Conservation (phyloP, 2,888 invertebrate genomes). For the Crocallis elinguaria region DNA sequence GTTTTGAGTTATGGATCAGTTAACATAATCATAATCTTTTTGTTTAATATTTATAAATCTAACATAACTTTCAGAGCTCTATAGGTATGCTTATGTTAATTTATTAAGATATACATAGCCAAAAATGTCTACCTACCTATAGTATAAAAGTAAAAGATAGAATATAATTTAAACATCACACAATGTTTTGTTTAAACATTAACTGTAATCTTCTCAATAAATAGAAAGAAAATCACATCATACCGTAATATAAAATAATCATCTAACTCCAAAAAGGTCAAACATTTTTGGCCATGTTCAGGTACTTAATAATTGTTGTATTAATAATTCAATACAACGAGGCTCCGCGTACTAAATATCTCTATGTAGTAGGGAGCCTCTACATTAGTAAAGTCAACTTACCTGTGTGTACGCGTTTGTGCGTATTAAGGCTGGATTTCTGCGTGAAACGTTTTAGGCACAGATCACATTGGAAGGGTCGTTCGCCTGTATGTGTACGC, state of each 20-base stretch:
- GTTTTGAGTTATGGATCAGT: not conserved
- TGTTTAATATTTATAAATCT: not conserved
- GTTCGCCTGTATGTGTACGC: constrained; percentile 91
- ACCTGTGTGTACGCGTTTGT: constrained; percentile 91
- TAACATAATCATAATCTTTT: not conserved
- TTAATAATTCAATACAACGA: constrained; percentile 19
- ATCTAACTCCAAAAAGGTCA: not conserved
- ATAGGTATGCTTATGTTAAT: not conserved
- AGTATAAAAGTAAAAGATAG: not conserved
- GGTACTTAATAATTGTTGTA: constrained; percentile 3
- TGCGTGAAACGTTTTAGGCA: constrained; percentile 92
- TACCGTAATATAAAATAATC: too few relatives aligned
- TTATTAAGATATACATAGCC: constrained; percentile 1
- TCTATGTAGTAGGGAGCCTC: constrained; percentile 20
- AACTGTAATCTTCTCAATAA: too few relatives aligned
- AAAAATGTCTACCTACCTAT: constrained; percentile 7
- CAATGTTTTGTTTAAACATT: too few relatives aligned
- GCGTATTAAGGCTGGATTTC: constrained; percentile 92
- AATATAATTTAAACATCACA: not conserved
- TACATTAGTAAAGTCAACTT: constrained; percentile 49
- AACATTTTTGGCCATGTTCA: constrained; percentile 7
- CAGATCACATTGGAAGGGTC: constrained; percentile 90
- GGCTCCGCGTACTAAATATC: constrained; percentile 15
- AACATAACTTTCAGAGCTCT: not conserved
- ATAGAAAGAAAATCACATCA: not conserved